These are phyloP conservation scores for Phaethornis superciliosus DNA, from an alignment of 2,113 vertebrate species.

Conservation along the genomic window DNA sequence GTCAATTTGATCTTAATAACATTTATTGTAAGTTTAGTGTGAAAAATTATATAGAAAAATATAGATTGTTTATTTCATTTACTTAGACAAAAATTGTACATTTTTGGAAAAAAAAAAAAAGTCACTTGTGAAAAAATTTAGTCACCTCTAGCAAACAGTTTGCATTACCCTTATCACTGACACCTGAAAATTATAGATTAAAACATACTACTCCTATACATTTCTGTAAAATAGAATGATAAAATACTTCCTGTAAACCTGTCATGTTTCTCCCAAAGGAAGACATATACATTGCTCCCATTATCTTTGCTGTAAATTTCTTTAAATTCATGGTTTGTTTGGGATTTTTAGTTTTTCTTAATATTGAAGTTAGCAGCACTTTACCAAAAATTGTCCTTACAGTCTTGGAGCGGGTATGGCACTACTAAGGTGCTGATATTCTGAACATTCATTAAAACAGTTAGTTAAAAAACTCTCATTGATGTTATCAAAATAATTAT, in stretches of 20 bases:
- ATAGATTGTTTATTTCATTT: neutral
- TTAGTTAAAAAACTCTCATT: slow-evolving; percentile 3
- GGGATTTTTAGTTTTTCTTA: neutral
- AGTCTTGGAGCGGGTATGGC: neutral
- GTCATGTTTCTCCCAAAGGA: neutral
- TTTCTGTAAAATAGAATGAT: neutral
- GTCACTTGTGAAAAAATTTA: neutral
- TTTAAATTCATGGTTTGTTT: neutral
- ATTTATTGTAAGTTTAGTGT: neutral
- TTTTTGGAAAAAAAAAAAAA: neutral
- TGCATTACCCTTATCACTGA: neutral
- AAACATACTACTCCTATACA: neutral
- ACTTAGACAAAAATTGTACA: neutral
- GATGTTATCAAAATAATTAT: neutral
- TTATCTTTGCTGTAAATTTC: neutral
- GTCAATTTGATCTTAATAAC: neutral
- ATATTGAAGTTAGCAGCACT: neutral
- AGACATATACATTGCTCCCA: neutral
- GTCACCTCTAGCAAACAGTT: neutral
- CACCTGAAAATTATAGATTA: neutral
- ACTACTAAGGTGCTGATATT: neutral
- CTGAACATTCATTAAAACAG: neutral
- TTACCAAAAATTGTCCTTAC: neutral
- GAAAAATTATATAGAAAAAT: neutral
- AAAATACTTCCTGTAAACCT: neutral